A percentile compares a stretch with the other conserved stretches of the same genome.
Conservation (phyloP, 2,797 vertebrate genomes). For the Semotilus atromaculatus region DNA sequence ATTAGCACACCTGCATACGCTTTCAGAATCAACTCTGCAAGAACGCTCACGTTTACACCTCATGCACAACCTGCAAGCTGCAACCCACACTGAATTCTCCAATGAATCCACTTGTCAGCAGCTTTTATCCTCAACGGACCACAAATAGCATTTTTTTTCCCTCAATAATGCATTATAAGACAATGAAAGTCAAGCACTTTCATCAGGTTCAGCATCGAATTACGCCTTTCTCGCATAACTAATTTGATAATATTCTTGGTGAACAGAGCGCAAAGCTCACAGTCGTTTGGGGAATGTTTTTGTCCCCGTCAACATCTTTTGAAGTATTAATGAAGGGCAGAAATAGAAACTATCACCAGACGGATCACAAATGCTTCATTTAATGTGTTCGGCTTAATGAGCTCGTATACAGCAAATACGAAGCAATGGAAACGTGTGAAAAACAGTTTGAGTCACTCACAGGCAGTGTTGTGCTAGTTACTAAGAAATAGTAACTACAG, state of each 20-base stretch:
- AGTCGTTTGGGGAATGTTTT: constrained; percentile 46
- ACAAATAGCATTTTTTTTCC: constrained; percentile 18
- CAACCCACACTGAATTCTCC: constrained; percentile 24
- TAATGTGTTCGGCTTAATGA: constrained; percentile 55
- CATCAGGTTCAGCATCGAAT: constrained; percentile 41
- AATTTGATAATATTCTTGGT: constrained; percentile 38
- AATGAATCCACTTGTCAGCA: constrained; percentile 13
- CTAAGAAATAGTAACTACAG: too few species aligned
- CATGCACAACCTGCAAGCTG: constrained; percentile 10
- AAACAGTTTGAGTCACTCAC: neutral
- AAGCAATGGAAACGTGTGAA: constrained; percentile 7
- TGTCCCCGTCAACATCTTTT: constrained; percentile 46
- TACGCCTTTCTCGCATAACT: constrained; percentile 45
- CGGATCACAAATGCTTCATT: constrained; percentile 50
- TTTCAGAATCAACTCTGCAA: constrained; percentile 28
- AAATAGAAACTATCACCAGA: constrained; percentile 52
- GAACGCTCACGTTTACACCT: neutral
- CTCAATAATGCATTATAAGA: constrained; percentile 36
- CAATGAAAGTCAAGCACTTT: constrained; percentile 39
- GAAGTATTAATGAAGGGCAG: constrained; percentile 55
- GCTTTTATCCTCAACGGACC: constrained; percentile 21
- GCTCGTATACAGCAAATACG: constrained; percentile 11
- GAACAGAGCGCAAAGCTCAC: constrained; percentile 34
- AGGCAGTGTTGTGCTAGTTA: too few species aligned
- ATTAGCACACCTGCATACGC: constrained; percentile 14